Conservation (phyloP, 2,888 invertebrate genomes). For the Eurytoma adleriae region DNA sequence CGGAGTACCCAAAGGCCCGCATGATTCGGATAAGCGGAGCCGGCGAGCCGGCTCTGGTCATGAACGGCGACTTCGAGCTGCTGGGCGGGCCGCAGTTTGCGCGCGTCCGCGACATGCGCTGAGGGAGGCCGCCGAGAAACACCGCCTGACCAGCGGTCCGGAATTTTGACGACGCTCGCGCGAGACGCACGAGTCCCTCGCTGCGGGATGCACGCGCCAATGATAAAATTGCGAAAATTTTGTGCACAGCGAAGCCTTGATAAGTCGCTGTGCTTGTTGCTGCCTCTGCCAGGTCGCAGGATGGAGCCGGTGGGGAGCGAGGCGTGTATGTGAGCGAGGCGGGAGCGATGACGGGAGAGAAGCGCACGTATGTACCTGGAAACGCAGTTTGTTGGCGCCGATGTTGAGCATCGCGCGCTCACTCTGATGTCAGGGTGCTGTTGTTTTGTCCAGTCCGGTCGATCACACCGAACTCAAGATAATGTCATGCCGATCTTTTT, state of each 20-base stretch:
- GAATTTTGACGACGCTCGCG: conserved; percentile 38
- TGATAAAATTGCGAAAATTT: conserved; percentile 20
- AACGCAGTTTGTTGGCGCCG: conserved; percentile 70
- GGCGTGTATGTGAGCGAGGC: neutral
- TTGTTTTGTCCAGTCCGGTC: conserved; percentile 49
- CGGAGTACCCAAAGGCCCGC: conserved; percentile 66
- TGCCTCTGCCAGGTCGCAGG: conserved; percentile 52
- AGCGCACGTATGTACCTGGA: conserved; percentile 56
- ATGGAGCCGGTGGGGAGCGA: neutral
- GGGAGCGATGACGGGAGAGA: neutral
- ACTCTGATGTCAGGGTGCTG: conserved; percentile 56
- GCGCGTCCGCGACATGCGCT: conserved; percentile 74
- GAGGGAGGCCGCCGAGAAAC: conserved; percentile 59
- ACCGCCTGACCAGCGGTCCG: conserved; percentile 55
- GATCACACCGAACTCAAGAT: conserved; percentile 14
- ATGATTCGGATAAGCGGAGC: conserved; percentile 60
- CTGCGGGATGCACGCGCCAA: too few species aligned
- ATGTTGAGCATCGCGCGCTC: conserved; percentile 70
- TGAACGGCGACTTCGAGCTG: conserved; percentile 64
- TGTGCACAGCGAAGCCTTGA: conserved; percentile 54
- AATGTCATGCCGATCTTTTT: conserved; percentile 41
- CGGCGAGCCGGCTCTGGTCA: conserved; percentile 63
- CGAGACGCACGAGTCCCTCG: conserved; percentile 44
- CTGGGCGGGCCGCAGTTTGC: conserved; percentile 67
- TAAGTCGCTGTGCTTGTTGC: conserved; percentile 46